phyloP scores from a whole-genome alignment of 2,797 vertebrate genomes.

The Schizopygopsis pylzovi region DNA sequence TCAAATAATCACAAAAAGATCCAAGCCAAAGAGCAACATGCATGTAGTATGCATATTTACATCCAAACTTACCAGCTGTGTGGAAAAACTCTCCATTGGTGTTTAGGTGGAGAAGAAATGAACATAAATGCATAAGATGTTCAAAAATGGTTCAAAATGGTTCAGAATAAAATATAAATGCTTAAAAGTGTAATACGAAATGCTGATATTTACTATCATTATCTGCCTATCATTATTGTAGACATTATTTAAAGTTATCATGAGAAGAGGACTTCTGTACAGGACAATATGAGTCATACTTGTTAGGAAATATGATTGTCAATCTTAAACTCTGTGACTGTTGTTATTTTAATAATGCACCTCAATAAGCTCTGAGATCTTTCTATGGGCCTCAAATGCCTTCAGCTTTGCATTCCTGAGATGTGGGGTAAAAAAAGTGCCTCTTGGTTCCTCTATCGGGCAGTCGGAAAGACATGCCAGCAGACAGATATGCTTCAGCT shows the following conservation, averaged over 20 bases:
- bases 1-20: neutral
- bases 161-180: neutral
- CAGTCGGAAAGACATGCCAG: constrained; percentile 77
- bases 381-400: neutral
- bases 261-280: neutral
- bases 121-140: neutral
- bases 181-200: neutral
- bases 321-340: neutral
- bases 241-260: neutral
- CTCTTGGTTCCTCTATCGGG: constrained; percentile 70
- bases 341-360: neutral
- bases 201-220: neutral
- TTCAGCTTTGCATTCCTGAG: constrained; percentile 40
- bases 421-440: constrained; percentile 14
- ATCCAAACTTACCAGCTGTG: too few relatives aligned
- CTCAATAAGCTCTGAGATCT: constrained; percentile 14
- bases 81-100: neutral
- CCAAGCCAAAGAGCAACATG: neutral
- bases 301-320: neutral
- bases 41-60: neutral
- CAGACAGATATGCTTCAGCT: constrained; percentile 77
- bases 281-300: neutral
- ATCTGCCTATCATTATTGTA: neutral
- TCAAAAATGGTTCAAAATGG: neutral
- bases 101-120: neutral